These are phyloP conservation scores for Hyperoplus immaculatus DNA, from an alignment of 2,797 vertebrate species.

Conservation along the genomic window DNA sequence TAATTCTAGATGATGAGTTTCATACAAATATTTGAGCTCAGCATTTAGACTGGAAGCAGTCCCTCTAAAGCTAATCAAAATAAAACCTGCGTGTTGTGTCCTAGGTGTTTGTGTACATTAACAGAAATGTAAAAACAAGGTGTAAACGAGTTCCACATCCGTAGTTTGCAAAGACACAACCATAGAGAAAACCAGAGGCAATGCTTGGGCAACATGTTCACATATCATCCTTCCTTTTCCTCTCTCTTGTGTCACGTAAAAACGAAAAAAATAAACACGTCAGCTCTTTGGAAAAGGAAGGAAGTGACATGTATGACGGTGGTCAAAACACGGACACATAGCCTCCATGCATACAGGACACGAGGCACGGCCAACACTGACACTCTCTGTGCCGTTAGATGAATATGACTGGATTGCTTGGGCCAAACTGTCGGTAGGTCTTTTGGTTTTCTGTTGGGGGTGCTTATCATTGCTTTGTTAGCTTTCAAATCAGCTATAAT, in stretches of 20 bases:
- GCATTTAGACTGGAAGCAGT: not conserved
- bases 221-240: conserved; percentile 32
- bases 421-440: conserved; percentile 54
- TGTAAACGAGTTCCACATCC: not conserved
- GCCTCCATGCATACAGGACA: conserved; percentile 49
- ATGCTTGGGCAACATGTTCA: not conserved
- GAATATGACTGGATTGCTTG: conserved; percentile 19
- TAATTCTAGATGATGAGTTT: no score
- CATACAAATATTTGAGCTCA: not conserved
- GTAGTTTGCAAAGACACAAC: not conserved
- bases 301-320: conserved; percentile 64
- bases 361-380: conserved; percentile 26
- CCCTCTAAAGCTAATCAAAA: not conserved
- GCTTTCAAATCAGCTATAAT: not conserved
- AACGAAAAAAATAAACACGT: conserved; percentile 34
- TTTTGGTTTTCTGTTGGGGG: conserved; percentile 25
- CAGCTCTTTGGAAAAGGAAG: conserved; percentile 62
- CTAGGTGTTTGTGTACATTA: not conserved
- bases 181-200: not conserved
- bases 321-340: conserved; percentile 33
- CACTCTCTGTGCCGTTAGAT: conserved; percentile 19
- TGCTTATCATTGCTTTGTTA: conserved; percentile 1
- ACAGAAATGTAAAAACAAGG: not conserved
- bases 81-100: not conserved
- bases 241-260: conserved; percentile 44